phyloP scores from a whole-genome alignment of 2,113 vertebrate species.

The Nesogale talazaci region DNA sequence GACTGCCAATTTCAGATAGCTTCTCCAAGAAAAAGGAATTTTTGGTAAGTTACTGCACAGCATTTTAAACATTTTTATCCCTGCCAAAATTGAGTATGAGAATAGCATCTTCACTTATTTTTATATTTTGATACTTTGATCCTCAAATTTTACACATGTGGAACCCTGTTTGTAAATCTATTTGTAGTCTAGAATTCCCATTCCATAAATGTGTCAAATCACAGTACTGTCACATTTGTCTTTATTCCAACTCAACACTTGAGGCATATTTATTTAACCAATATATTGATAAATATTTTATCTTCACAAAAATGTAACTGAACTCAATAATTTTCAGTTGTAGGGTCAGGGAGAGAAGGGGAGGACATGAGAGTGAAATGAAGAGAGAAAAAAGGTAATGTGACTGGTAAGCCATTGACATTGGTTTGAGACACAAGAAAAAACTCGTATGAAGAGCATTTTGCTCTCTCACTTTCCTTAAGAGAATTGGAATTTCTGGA shows the following conservation, averaged over 20 bases:
- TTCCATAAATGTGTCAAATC: not conserved
- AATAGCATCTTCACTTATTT: not conserved
- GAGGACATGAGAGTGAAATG: not conserved
- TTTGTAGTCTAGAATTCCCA: not conserved
- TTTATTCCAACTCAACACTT: not conserved
- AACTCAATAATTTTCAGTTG: not conserved
- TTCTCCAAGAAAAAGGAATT: slow-evolving; percentile 34
- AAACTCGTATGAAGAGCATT: not conserved
- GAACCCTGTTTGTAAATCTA: not conserved
- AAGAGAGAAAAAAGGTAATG: not conserved
- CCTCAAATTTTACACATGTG: not conserved
- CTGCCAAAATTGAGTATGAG: not conserved
- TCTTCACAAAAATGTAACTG: not conserved
- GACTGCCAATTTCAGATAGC: slow-evolving; percentile 9
- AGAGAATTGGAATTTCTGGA: not conserved
- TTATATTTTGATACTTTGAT: not conserved
- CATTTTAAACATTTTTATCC: not conserved
- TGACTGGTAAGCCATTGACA: not conserved
- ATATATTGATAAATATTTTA: not conserved
- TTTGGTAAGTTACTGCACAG: not conserved
- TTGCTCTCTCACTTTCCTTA: not conserved
- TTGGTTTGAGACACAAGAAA: not conserved
- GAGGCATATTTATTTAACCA: not conserved
- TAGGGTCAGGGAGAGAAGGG: not conserved
- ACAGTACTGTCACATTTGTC: not conserved